Base-by-base conservation (phyloP, 2,888 invertebrate species). In the Drepana falcataria region DNA sequence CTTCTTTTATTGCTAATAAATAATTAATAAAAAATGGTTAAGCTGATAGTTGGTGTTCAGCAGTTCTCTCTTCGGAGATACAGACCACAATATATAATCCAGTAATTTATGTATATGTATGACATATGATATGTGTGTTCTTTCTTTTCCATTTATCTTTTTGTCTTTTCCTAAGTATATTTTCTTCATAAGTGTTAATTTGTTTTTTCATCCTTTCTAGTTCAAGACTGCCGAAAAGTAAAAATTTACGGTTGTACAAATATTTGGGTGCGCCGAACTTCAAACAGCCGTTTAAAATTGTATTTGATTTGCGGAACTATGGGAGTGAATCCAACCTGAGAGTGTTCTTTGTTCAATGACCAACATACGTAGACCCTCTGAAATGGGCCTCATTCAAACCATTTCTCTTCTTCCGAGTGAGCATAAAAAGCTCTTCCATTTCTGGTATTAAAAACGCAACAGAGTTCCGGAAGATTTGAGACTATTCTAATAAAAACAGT, bases 251-350 rank as follows among this genome's bases (percentile, higher is more conserved):
- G 44, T 9, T 44, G 44, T 9, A 44, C 7, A 4, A 44, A 44
- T 44, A 44, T 4, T 44, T 44, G 21, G 47, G 44, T 35, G 47
- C 47, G 6, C 41, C 63, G 53, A 37, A 53, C 49, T 51, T 51
- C 58, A 53, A 53, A 53, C 58, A 40, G 49, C 59, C 73, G 69
- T 72, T 64, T 61, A 64, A 61, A 76, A 77, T 79, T 68, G 61
- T 74, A 79, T 78, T 79, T 64, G 73, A 62, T 75, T 75, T 73
- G 69, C 73, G 63, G 64, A 66, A 60, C 62, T 64, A 68, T 59
- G 56, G 62, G 69, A 61, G 71, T 62, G 72, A 69, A 73, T 68
- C 73, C 61, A 69, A 74, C 65, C 70, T 67, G 65, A 68, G 68
- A 68, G 55, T 60, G 54, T 56, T 59, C 53, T 58, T 57, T 56